phyloP scores from a whole-genome alignment of 1,140 invertebrate species.

The Maniola jurtina region DNA sequence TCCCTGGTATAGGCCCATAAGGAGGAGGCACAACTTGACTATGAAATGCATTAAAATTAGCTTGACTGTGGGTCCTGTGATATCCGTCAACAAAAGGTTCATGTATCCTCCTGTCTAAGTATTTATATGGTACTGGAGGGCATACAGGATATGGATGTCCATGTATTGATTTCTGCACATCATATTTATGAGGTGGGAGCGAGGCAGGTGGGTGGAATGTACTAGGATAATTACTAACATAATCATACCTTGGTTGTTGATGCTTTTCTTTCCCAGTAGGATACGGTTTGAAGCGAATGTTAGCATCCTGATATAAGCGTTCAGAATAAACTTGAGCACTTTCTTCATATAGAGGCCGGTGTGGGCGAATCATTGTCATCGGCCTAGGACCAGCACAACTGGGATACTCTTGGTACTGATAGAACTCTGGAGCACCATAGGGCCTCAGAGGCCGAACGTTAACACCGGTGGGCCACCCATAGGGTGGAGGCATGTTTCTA shows the following conservation, averaged over 20 bases:
- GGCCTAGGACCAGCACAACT: constrained; percentile 52
- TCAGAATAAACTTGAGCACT: constrained; percentile 52
- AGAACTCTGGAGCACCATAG: constrained; percentile 58
- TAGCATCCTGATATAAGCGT: constrained; percentile 57
- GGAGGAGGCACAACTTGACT: constrained; percentile 55
- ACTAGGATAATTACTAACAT: constrained; percentile 63
- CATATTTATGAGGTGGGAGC: constrained; percentile 62
- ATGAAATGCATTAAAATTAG: constrained; percentile 54
- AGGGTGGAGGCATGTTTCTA: constrained; percentile 45
- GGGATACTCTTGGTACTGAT: constrained; percentile 62
- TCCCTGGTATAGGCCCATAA: constrained; percentile 57
- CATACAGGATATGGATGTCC: constrained; percentile 60
- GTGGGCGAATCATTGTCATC: constrained; percentile 49
- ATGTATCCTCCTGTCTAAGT: constrained; percentile 57
- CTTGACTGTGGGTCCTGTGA: constrained; percentile 53
- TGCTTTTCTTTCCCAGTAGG: constrained; percentile 59
- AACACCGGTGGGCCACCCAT: constrained; percentile 53
- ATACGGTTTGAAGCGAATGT: constrained; percentile 69
- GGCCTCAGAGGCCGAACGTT: constrained; percentile 49
- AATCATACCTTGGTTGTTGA: constrained; percentile 69
- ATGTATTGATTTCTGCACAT: constrained; percentile 55
- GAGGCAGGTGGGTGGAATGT: constrained; percentile 52
- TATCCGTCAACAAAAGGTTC: constrained; percentile 59
- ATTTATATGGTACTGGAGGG: constrained; percentile 63
- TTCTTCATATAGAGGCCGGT: constrained; percentile 50